Conservation (phyloP, 2,113 vertebrate genomes). For the Onychostruthus taczanowskii region DNA sequence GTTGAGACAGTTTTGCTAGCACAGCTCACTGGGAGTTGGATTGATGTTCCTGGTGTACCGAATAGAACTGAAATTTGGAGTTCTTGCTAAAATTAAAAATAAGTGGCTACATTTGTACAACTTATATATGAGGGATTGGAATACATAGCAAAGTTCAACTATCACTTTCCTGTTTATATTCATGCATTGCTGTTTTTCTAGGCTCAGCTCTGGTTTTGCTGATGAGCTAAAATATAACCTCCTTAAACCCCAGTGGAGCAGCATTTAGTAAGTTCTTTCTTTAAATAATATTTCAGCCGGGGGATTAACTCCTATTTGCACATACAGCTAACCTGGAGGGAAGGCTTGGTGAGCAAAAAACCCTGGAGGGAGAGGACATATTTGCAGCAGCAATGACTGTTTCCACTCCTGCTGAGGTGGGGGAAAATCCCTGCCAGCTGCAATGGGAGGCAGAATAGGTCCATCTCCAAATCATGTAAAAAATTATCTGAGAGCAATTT, state of each 20-base stretch:
- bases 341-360: background rate
- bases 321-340: slow-evolving; percentile 18
- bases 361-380: background rate
- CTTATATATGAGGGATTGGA: background rate
- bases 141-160: background rate
- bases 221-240: slow-evolving; percentile 52
- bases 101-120: background rate
- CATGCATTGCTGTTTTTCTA: slow-evolving; percentile 39
- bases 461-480: background rate
- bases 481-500: background rate
- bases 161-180: slow-evolving; percentile 46
- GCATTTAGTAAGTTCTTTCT: slow-evolving; percentile 20
- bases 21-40: background rate
- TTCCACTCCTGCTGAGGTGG: background rate
- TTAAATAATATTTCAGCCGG: slow-evolving; percentile 37
- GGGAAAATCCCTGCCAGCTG: background rate
- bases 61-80: background rate
- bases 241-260: slow-evolving; percentile 23
- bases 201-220: slow-evolving; percentile 42
- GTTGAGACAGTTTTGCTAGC: background rate
- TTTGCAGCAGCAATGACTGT: background rate
- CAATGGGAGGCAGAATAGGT: background rate
- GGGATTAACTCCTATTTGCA: slow-evolving; percentile 33
- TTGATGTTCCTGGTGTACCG: rapidly evolving
- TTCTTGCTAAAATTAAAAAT: background rate